Conservation (phyloP, 1,140 invertebrate species). For the Steinernema feltiae region DNA sequence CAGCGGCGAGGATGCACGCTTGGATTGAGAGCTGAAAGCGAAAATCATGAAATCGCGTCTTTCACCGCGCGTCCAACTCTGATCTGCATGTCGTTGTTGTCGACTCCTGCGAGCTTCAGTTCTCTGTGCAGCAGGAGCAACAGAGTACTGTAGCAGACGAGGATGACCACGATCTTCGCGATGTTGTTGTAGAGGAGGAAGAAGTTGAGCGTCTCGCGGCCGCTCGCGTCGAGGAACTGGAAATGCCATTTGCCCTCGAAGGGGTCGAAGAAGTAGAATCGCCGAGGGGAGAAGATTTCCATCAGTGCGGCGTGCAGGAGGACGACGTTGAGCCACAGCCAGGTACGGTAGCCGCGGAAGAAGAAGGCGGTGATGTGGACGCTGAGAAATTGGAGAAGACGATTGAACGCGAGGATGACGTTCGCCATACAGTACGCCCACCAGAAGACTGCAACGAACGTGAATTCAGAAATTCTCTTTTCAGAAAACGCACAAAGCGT, state of each 20-base stretch:
- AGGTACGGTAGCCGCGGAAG: neutral
- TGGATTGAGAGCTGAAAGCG: neutral
- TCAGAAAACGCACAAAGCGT: neutral
- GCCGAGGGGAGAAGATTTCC: neutral
- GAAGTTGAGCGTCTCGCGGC: neutral
- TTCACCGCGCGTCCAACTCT: neutral
- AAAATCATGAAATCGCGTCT: too few relatives aligned
- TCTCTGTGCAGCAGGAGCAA: neutral
- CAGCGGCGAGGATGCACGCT: neutral
- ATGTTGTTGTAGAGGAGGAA: neutral
- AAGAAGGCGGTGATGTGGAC: neutral
- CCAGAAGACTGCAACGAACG: neutral
- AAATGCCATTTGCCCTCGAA: neutral
- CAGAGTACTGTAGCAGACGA: neutral
- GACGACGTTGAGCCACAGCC: neutral
- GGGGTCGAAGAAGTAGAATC: neutral
- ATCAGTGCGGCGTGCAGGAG: neutral
- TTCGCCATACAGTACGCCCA: neutral
- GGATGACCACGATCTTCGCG: neutral
- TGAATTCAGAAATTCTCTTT: neutral
- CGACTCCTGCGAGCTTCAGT: neutral
- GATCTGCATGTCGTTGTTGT: neutral
- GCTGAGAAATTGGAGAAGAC: neutral
- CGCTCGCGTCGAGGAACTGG: neutral
- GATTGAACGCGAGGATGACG: neutral